These are phyloP conservation scores for Neoarius graeffei DNA, from an alignment of 2,113 vertebrate genomes.

Conservation along the genomic window DNA sequence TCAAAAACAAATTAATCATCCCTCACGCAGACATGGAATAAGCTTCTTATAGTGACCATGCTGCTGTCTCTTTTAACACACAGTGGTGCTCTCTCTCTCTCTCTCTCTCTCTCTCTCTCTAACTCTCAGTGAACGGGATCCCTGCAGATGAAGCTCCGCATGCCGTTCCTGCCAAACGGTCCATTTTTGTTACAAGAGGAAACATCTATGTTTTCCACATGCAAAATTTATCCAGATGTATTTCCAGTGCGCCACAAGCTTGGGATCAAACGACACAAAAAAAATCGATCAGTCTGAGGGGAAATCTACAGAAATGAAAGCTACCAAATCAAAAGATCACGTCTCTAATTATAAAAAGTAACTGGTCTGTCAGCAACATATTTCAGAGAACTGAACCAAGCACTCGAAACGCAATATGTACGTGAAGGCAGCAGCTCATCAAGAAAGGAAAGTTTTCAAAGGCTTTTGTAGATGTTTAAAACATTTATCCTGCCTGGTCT, in stretches of 20 bases:
- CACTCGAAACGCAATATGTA: background rate
- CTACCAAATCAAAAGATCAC: background rate
- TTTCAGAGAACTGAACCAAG: background rate
- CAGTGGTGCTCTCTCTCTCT: background rate
- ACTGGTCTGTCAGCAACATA: background rate
- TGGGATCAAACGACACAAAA: background rate
- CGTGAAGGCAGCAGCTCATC: background rate
- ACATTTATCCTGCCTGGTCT: background rate
- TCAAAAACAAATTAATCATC: conserved; percentile 8
- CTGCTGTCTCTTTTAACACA: background rate
- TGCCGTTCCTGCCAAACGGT: conserved; percentile 18
- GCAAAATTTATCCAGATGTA: conserved; percentile 5
- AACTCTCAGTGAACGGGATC: conserved; percentile 5
- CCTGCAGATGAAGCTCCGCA: conserved; percentile 25
- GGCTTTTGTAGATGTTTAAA: background rate
- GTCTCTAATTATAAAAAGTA: background rate
- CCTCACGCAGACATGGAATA: background rate
- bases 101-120: too few species aligned
- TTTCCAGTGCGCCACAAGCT: background rate
- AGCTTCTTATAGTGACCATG: background rate
- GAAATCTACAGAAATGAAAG: background rate
- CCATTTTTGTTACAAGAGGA: conserved; percentile 6
- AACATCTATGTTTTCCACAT: conserved; percentile 7
- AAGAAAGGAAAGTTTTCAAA: background rate
- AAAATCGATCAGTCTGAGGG: background rate